Evolutionary conservation across 2,797 vertebrate species (phyloP).

Genomic region (Enteromius thamalakanensis): DNA sequence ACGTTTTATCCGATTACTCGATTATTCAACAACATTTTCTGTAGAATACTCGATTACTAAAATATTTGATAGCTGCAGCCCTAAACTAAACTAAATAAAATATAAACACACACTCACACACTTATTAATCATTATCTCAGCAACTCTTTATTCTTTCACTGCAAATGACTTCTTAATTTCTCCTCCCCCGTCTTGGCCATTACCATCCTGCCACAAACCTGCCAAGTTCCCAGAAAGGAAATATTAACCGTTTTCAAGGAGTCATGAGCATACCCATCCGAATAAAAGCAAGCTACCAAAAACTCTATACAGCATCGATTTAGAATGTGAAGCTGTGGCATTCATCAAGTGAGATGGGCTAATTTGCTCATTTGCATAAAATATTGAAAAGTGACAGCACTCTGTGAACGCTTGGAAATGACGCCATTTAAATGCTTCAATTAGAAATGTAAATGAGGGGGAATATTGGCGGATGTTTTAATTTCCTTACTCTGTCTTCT

Average conservation of each 20-base stretch:
- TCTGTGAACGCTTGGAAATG: constrained; percentile 52
- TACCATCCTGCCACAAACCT: background rate
- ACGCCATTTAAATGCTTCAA: constrained; percentile 51
- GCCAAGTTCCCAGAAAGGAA: constrained; percentile 34
- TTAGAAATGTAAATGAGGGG: constrained; percentile 57
- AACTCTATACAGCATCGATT: constrained; percentile 25
- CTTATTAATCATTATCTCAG: background rate
- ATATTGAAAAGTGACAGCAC: constrained; percentile 56
- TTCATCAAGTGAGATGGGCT: constrained; percentile 44
- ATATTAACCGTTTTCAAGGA: constrained; percentile 8
- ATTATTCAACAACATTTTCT: too few species aligned
- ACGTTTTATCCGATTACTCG: too few species aligned
- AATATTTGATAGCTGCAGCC: too few species aligned
- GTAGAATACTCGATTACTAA: too few species aligned
- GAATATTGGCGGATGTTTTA: constrained; percentile 44
- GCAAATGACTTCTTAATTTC: background rate
- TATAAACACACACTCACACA: background rate
- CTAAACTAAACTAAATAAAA: background rate
- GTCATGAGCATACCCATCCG: constrained; percentile 19
- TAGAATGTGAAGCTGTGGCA: constrained; percentile 38
- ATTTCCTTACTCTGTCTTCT: constrained; percentile 38
- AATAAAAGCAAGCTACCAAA: constrained; percentile 21
- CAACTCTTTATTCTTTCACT: background rate
- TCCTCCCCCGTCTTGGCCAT: background rate
- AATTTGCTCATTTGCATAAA: constrained; percentile 66